A percentile compares a stretch with the other conserved stretches of the same genome.
These are phyloP conservation scores for Laupala kohalensis DNA, from an alignment of 1,140 invertebrate genomes.

Conservation along the genomic window DNA sequence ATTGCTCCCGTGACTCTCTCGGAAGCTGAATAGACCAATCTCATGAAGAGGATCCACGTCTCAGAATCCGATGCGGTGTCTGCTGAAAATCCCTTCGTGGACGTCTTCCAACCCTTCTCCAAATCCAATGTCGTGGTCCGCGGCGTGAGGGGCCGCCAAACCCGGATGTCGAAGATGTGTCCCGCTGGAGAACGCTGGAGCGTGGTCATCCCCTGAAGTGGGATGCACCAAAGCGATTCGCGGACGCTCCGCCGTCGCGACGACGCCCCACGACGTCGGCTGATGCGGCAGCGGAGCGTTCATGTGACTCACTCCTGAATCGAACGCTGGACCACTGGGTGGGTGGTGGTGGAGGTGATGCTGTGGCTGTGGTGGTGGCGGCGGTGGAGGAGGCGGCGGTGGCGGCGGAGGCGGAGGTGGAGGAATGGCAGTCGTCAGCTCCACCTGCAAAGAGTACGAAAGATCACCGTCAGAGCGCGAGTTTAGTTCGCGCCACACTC, in stretches of 20 bases:
- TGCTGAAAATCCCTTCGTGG: background rate
- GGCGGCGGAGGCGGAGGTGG: background rate
- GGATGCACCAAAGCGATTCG: background rate
- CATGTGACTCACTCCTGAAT: too few relatives aligned
- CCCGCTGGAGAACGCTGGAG: too few relatives aligned
- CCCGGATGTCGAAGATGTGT: background rate
- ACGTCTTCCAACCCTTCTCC: background rate
- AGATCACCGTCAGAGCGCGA: too few relatives aligned
- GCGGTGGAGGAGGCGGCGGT: background rate
- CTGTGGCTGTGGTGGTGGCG: background rate
- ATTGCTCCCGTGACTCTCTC: too few relatives aligned
- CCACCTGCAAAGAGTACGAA: background rate
- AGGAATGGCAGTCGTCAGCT: background rate
- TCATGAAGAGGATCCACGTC: background rate
- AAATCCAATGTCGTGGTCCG: background rate
- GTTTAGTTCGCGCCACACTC: too few relatives aligned
- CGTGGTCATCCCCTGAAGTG: background rate
- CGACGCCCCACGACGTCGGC: background rate
- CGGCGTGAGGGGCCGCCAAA: too few relatives aligned
- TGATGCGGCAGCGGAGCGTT: too few relatives aligned
- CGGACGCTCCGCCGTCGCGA: too few relatives aligned
- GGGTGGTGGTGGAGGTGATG: too few relatives aligned
- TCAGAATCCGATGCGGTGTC: background rate
- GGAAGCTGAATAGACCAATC: too few relatives aligned
- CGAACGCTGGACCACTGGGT: too few relatives aligned